Evolutionary conservation across 2,113 vertebrate species (phyloP), one percentile per base, ranked within the genome.

Genomic region (Microtus pennsylvanicus): DNA sequence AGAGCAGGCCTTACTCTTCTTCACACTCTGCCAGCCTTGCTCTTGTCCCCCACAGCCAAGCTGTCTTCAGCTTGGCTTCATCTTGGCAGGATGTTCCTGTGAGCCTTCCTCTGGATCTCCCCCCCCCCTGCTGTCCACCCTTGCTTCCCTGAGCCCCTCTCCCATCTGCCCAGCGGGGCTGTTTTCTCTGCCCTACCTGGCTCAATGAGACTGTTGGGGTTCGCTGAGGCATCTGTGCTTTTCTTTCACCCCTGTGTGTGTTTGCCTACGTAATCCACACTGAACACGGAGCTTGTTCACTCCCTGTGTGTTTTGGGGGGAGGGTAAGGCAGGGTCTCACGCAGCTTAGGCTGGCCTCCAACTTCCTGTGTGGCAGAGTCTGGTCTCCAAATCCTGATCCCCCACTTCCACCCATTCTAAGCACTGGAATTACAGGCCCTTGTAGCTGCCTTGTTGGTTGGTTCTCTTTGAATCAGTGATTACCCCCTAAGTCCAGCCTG

Each of bases 271-370:
- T 24, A 72, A 55, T 63, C 78, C 69, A 67, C 38, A 33, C 45
- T 16, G 70, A 21, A 38, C 47, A 3, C 0, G 5, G 30, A 17
- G 13, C 67, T 26, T 2, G 74, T 22, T 76, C 42, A 1, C 26
- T 45, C 33, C 55, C 26, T 89, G 70, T 30, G 76, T 78, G 35
- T 65, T 81, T 47, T 50, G 45, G 30, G 63, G 63, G 24, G 45
- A 24, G 30, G 19, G 42, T 47, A 65, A 67, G 16, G 42, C 61
- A 47, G 9, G 38, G 42, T 38, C 28, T 87, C 63, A 12, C 1
- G 4, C 17, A 85, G 58, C n/a, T n/a, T 61, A 86, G 61, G 83
- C 63, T 50, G 42, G 42, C 30, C 63, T 69, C 63, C 30, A 69
- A 13, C 83, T 86, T 61, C 24, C 50, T 35, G 30, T 81, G 78